Evolutionary conservation across 1,140 invertebrate genomes (phyloP).

Genomic region (Coelopa frigida): DNA sequence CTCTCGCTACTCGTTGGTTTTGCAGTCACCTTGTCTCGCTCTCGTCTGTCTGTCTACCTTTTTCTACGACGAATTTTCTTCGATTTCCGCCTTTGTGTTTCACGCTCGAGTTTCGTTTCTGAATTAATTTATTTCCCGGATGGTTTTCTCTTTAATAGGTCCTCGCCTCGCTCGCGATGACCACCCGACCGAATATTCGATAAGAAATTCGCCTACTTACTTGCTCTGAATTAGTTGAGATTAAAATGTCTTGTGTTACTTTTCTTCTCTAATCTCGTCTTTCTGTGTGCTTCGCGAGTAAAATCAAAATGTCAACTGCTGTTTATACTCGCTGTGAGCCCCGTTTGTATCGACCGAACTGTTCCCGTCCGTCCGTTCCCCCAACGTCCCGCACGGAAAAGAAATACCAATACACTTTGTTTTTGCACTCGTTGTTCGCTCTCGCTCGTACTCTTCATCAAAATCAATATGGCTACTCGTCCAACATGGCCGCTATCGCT

Average conservation of each 20-base stretch:
- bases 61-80: too few relatives aligned
- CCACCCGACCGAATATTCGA: too few relatives aligned
- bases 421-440: slow-evolving; percentile 37
- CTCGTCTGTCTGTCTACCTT: too few relatives aligned
- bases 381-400: too few relatives aligned
- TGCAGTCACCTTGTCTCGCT: too few relatives aligned
- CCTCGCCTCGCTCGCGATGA: too few relatives aligned
- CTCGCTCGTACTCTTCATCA: slow-evolving; percentile 22
- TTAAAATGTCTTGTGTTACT: neutral
- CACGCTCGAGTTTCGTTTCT: slow-evolving; percentile 5
- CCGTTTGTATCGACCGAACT: too few relatives aligned
- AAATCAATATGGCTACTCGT: slow-evolving; percentile 28
- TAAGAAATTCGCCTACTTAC: slow-evolving; percentile 5
- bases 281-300: slow-evolving; percentile 28
- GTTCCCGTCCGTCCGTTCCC: too few relatives aligned
- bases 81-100: slow-evolving; percentile 5
- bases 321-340: slow-evolving; percentile 38
- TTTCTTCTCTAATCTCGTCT: too few relatives aligned
- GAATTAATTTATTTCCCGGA: slow-evolving; percentile 5
- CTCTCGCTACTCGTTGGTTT: too few relatives aligned
- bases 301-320: slow-evolving; percentile 34
- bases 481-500: slow-evolving; percentile 32
- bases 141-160: too few relatives aligned
- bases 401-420: too few relatives aligned
- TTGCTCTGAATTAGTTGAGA: slow-evolving; percentile 2